Evolutionary conservation across 2,888 invertebrate species (phyloP), one percentile per base, ranked within the genome.

Genomic region (Alcis repandata): DNA sequence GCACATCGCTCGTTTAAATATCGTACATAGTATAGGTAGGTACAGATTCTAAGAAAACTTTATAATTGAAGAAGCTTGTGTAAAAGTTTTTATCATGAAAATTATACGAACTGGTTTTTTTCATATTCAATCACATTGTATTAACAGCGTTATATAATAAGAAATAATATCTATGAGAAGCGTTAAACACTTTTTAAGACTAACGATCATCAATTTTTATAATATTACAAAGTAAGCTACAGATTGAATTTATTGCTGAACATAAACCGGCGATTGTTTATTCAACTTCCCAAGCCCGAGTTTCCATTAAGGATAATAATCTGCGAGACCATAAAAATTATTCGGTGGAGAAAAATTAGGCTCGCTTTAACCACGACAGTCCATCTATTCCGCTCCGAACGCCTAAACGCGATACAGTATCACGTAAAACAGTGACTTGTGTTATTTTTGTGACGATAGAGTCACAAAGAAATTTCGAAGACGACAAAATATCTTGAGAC

Each of bases 291-390:
- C 51, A 63, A 62, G 63, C 48, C 65, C 66, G 40, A 61, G 58
- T 71, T 73, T 73, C 69, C 69, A 71, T 73, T 59, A 69, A 61
- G 59, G 62, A 68, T 66, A 61, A 66, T 66, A 70, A 69, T 69
- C 63, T 67, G 59, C 52, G 63, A 54, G 51, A 68, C 71, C 63
- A 46, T 78, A 82, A 85, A 88, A 87, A 87, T 85, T 83, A 84
- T 84, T 85, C 82, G 81, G 78, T 71, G 69, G 77, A 82, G 87
- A 91, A 91, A 92, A 89, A 90, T 90, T 89, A 85, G 88, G 79
- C 80, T 78, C 80, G 82, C 84, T 84, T 79, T 82, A 70, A 86
- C 86, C 87, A 79, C 86, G 91, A 89, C 90, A 91, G 90, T 88
- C 83, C 84, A 92, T 92, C 88, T 83, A 88, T 91, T 84, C 82